Evolutionary conservation across 2,797 vertebrate genomes (phyloP), one percentile per base, ranked within the genome.

Genomic region (Parauchenoglanis ngamensis): DNA sequence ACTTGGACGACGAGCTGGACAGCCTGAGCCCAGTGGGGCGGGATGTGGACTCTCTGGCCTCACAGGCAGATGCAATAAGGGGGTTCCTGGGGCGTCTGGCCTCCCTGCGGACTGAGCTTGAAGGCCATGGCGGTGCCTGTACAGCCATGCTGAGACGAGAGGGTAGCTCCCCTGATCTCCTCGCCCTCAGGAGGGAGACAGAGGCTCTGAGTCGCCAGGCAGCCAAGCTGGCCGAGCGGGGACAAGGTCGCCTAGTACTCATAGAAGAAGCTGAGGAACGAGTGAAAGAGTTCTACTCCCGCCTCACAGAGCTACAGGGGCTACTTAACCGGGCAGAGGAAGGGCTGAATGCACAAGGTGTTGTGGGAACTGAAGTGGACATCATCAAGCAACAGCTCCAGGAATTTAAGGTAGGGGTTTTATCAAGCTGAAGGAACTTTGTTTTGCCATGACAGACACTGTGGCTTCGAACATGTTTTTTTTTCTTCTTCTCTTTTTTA

Each of bases 1-100:
- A 99, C 90, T 95, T 99, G 0, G 98, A 99, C 0, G 98, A 99
- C 12, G 98, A 99, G 86, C 95, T 99, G 10, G 98, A 99, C 92
- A 94, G 96, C 86, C 96, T 99, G 95, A 96, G 98, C 86, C 96
- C 98, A 0, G 96, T 97, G 0, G 97, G 97, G 4, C 97, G 98
- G 0, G 98, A 99, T 59, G 93, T 94, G 0, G 98, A 99, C 93
- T 98, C 97, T 19, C 96, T 99, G 35, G 97, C 97, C 84, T 99
- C 98, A 1, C 98, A 99, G 92, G 96, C 97, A 0, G 98, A 99
- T 61, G 95, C 97, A 0, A 93, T 97, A 13, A 95, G 92, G 2
- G 90, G 92, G 3, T 98, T 98, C 94, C 94, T 98, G 90, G 94
- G 93, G 86, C 97, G 96, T 17, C 95, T 99, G 59, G 92, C 94